Base-by-base conservation (phyloP, 37 sponge, comb jelly and placozoan genomes). In the Eunapius fragilis region DNA sequence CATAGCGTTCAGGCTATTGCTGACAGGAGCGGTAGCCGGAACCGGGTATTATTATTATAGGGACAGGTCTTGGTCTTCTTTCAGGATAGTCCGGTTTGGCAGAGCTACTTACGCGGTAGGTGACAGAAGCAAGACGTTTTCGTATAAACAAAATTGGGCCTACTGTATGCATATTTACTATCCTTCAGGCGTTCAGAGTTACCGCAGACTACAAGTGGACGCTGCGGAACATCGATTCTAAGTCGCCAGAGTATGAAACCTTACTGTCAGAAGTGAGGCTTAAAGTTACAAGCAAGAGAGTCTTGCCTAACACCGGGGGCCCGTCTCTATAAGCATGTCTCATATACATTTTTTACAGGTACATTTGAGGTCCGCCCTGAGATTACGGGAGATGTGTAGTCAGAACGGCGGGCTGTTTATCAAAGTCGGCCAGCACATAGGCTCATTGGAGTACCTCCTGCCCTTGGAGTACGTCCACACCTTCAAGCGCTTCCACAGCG, bases 391-490 rank as follows among this genome's bases (percentile, higher is more conserved):
- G 5, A 87, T 95, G 82, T 98, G 98, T 70, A 85, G 87, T 75
- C 67, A 74, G 50, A 95, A 98, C 78, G 96, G 98, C 24, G 98
- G 96, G 0, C 80, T 95, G 58, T 98, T 91, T 76, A 91, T 98
- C 76, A 98, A 98, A 82, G 92, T 93, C 14, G 98, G 98, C 2
- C 98, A 98, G 82, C 94, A 95, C 81, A 80, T 98, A 19, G 98
- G 94, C 9, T 89, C 98, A 2, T 75, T 98, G 70, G 96, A 98
- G 31, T 98, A 98, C 79, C 92, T 98, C 22, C 91, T 98, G 2
- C 98, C 98, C 2, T 36, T 34, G 3, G 96, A 95, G 49, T 98
- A 98, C 75, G 96, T 95, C 4, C 71, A 85, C 31, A 87, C 94
- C 17, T 93, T 98, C 84, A 98, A 98, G 70, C 69, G 89, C 50